Conservation (phyloP, 2,113 vertebrate genomes). For the Rutilus rutilus region DNA sequence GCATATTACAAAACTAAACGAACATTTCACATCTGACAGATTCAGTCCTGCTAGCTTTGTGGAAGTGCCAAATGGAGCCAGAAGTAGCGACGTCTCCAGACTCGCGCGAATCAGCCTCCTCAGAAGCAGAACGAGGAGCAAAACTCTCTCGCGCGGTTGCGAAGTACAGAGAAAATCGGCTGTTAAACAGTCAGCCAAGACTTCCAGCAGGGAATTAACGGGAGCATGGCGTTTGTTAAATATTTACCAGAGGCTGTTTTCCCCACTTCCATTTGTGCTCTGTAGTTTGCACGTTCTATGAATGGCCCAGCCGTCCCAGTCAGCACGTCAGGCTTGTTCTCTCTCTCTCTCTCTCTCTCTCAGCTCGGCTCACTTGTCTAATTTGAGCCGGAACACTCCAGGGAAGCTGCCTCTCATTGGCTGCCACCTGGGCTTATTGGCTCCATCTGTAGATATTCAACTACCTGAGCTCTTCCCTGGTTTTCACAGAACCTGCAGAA, state of each 20-base stretch:
- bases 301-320: neutral
- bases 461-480: neutral
- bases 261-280: conserved; percentile 20
- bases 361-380: neutral
- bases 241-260: conserved; percentile 49
- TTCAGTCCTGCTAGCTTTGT: conserved; percentile 9
- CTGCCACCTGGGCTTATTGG: conserved; percentile 44
- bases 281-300: conserved; percentile 32
- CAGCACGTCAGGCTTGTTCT: neutral
- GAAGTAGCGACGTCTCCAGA: neutral
- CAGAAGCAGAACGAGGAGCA: neutral
- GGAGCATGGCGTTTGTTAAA: conserved; percentile 44
- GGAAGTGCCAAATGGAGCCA: neutral
- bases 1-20: neutral
- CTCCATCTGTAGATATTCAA: neutral
- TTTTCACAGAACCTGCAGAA: conserved; percentile 20
- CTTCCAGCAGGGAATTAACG: conserved; percentile 33
- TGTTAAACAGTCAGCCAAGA: conserved; percentile 26
- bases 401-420: conserved; percentile 29
- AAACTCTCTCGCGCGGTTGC: neutral
- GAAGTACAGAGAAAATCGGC: conserved; percentile 11
- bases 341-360: neutral
- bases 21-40: conserved; percentile 24
- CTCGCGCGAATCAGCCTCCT: conserved; percentile 6
- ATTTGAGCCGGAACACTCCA: conserved; percentile 13